These are phyloP conservation scores for Lutjanus argentimaculatus DNA, from an alignment of 2,797 vertebrate species.

Conservation along the genomic window DNA sequence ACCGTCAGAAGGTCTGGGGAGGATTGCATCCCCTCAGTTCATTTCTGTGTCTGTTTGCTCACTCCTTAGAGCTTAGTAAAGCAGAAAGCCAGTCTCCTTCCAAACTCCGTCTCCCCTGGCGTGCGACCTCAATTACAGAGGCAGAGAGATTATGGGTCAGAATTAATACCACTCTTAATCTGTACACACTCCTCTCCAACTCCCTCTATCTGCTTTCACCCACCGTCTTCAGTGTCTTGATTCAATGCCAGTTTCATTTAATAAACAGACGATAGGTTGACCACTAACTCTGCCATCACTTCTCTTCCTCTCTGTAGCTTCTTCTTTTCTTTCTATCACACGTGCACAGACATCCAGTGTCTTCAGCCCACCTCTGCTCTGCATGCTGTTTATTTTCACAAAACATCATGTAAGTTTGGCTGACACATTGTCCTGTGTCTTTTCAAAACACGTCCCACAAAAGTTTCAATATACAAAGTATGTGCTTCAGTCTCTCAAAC, in stretches of 20 bases:
- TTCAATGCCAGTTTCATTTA: slow-evolving; percentile 65
- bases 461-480: neutral
- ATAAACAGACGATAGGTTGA: slow-evolving; percentile 61
- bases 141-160: slow-evolving; percentile 81
- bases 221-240: slow-evolving; percentile 49
- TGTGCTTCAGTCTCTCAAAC: neutral
- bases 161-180: slow-evolving; percentile 85
- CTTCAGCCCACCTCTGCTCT: slow-evolving; percentile 13
- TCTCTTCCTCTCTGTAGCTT: slow-evolving; percentile 8
- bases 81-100: slow-evolving; percentile 70
- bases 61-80: slow-evolving; percentile 68
- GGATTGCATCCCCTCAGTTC: slow-evolving; percentile 57
- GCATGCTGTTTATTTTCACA: no score
- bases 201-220: slow-evolving; percentile 55
- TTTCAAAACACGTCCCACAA: slow-evolving; percentile 2
- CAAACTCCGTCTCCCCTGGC: slow-evolving; percentile 77
- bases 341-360: slow-evolving; percentile 18
- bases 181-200: slow-evolving; percentile 65
- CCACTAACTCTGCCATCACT: slow-evolving; percentile 35
- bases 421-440: neutral
- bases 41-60: slow-evolving; percentile 64
- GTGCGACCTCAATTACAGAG: slow-evolving; percentile 86
- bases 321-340: slow-evolving; percentile 37
- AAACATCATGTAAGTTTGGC: slow-evolving; percentile 3
- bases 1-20: slow-evolving; percentile 44